Evolutionary conservation across 1,140 invertebrate genomes (phyloP).

Genomic region (Drosophila melanica): DNA sequence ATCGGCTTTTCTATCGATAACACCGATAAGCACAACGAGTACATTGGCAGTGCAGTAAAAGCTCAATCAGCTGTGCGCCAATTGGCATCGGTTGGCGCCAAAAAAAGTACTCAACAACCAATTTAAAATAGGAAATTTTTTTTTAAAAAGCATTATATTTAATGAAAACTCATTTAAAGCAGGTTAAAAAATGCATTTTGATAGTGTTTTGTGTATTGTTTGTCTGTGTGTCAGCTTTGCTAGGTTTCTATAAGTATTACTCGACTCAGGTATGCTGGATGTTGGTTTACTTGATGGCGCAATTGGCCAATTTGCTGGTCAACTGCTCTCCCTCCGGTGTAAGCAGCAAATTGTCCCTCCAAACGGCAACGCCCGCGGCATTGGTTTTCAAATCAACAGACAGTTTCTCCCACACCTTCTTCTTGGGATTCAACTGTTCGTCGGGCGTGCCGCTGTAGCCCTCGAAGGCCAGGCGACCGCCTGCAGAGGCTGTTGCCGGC

Average conservation of each 20-base stretch:
- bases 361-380: constrained; percentile 89
- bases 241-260: constrained; percentile 65
- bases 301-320: constrained; percentile 79
- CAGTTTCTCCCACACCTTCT: constrained; percentile 98
- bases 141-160: background rate
- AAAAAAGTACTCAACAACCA: background rate
- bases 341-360: constrained; percentile 91
- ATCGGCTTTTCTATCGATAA: constrained; percentile 24
- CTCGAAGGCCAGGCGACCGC: constrained; percentile 93
- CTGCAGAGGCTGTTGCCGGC: constrained; percentile 89
- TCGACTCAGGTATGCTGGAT: constrained; percentile 66
- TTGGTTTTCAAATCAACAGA: constrained; percentile 93
- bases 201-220: constrained; percentile 36
- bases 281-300: constrained; percentile 72
- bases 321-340: constrained; percentile 84
- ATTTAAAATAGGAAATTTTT: background rate
- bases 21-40: constrained; percentile 10
- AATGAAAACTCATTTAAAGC: constrained; percentile 4
- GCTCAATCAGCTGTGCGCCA: constrained; percentile 36
- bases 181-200: constrained; percentile 52
- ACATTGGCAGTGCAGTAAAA: constrained; percentile 10
- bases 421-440: constrained; percentile 96
- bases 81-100: constrained; percentile 2
- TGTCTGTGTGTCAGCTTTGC: constrained; percentile 42
- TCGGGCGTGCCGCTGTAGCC: constrained; percentile 92